Percentiles rank a stretch among this genome's conserved stretches.
Evolutionary conservation across 2,888 invertebrate species (phyloP).

Genomic region (Tanytarsus gracilentus): DNA sequence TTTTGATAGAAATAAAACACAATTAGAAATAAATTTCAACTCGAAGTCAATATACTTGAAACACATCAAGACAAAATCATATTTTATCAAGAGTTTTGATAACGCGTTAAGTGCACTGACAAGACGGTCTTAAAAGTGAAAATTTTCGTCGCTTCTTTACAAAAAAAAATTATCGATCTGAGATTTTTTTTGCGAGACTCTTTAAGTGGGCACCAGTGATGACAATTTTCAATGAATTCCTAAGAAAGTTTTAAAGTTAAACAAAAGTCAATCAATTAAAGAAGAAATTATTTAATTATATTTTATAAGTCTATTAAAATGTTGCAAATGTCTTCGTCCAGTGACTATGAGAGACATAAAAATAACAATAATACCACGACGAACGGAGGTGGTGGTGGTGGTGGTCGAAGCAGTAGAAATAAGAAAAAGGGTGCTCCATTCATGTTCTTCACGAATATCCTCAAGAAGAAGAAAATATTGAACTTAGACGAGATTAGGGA

Average conservation of each 20-base stretch:
- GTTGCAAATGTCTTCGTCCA: constrained; percentile 26
- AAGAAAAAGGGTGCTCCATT: constrained; percentile 29
- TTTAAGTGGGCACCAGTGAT: too few relatives aligned
- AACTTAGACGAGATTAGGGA: constrained; percentile 29
- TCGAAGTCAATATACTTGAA: too few relatives aligned
- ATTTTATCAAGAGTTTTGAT: too few relatives aligned
- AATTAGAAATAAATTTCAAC: too few relatives aligned
- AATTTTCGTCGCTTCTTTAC: too few relatives aligned
- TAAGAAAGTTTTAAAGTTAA: too few relatives aligned
- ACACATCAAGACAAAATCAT: too few relatives aligned
- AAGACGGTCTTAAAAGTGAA: too few relatives aligned
- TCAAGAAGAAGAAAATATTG: constrained; percentile 29
- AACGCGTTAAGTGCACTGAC: too few relatives aligned
- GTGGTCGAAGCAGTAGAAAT: constrained; percentile 24
- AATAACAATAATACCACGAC: constrained; percentile 27
- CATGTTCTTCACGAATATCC: constrained; percentile 30
- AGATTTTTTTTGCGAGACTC: too few relatives aligned
- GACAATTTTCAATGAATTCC: too few relatives aligned
- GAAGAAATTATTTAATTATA: constrained; percentile 12
- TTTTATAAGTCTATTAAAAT: constrained; percentile 13
- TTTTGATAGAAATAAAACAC: neutral
- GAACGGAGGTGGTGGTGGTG: neutral
- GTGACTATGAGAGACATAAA: constrained; percentile 23
- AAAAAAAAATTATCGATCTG: too few relatives aligned
- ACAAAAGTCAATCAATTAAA: constrained; percentile 2